phyloP scores from a whole-genome alignment of 2,888 invertebrate genomes.

The Holacanthella duospinosa region DNA sequence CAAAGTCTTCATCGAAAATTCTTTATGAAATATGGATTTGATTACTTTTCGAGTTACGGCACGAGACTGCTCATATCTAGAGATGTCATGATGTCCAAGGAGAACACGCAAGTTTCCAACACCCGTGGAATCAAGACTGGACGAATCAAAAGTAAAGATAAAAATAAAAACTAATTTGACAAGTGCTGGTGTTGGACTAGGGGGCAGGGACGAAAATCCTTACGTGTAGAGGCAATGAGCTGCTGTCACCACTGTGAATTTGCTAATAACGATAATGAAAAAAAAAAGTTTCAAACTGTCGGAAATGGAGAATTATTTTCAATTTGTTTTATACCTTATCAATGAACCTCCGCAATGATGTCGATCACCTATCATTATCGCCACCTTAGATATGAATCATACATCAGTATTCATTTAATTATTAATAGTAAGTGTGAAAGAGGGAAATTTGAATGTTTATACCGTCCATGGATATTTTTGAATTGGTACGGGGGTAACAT shows the following conservation, averaged over 20 bases:
- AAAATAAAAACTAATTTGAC: background rate
- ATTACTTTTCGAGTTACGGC: background rate
- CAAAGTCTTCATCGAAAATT: background rate
- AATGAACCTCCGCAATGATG: background rate
- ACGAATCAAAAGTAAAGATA: background rate
- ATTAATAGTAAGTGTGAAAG: too few species aligned
- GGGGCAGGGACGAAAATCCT: too few species aligned
- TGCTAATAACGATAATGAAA: background rate
- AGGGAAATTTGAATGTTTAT: background rate
- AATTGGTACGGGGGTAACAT: background rate
- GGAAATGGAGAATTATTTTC: background rate
- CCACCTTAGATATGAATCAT: background rate
- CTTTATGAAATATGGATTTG: background rate
- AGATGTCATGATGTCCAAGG: background rate
- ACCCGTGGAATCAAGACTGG: background rate
- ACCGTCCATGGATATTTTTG: conserved; percentile 7
- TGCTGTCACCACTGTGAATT: background rate
- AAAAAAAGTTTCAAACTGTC: background rate
- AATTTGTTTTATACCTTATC: background rate
- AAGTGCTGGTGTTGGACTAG: too few species aligned
- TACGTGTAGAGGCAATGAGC: background rate
- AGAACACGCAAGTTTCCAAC: background rate
- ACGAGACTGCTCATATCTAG: background rate
- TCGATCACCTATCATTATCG: background rate
- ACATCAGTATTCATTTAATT: too few species aligned